Evolutionary conservation across 2,888 invertebrate species (phyloP).

Genomic region (Cheilosia soror): DNA sequence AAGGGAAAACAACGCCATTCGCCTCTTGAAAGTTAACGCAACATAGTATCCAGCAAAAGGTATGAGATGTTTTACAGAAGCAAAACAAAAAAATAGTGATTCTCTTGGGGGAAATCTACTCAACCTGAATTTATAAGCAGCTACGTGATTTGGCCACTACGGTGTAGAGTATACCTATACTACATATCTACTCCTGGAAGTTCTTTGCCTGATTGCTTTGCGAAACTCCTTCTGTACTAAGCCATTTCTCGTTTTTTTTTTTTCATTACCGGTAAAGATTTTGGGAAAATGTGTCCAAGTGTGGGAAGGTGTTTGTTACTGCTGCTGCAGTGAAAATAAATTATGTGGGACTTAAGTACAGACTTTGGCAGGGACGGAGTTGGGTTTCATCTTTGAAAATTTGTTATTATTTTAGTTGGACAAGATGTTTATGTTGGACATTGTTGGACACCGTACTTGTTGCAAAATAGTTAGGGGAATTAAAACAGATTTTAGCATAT

Average conservation of each 20-base stretch:
- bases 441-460: not conserved
- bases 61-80: slow-evolving; percentile 19
- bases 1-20: slow-evolving; percentile 1
- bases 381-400: not conserved
- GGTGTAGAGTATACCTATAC: slow-evolving; percentile 13
- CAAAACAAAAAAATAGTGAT: slow-evolving; percentile 24
- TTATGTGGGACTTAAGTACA: slow-evolving; percentile 51
- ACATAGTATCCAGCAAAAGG: slow-evolving; percentile 6
- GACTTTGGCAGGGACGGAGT: slow-evolving; percentile 4
- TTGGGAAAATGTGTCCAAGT: slow-evolving; percentile 21
- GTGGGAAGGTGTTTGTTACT: slow-evolving; percentile 10
- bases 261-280: slow-evolving; percentile 40
- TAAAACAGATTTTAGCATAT: not conserved
- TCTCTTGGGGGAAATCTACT: slow-evolving; percentile 69
- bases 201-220: slow-evolving; percentile 67
- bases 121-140: slow-evolving; percentile 74
- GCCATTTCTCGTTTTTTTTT: not conserved
- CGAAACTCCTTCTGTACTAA: slow-evolving; percentile 56
- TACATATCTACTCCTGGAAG: slow-evolving; percentile 10
- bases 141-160: slow-evolving; percentile 73
- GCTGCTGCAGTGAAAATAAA: slow-evolving; percentile 48
- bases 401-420: no score
- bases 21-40: slow-evolving; percentile 44
- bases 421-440: no score
- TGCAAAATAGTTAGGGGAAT: not conserved